These are phyloP conservation scores for Eumerus sabulonum DNA, from an alignment of 2,888 invertebrate genomes.

Conservation along the genomic window DNA sequence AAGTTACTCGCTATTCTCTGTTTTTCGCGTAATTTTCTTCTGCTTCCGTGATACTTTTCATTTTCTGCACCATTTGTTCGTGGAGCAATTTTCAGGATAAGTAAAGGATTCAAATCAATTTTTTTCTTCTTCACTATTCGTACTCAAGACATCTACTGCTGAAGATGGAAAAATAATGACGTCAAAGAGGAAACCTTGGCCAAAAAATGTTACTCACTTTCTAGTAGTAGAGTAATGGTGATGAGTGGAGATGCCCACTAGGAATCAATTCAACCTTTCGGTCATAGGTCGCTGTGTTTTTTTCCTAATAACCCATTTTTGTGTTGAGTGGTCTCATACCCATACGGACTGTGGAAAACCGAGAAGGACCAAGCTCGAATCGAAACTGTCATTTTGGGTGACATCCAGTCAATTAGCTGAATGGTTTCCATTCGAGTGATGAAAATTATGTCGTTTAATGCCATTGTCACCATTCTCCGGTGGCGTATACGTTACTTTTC, in stretches of 20 bases:
- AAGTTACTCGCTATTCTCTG: conserved; percentile 10
- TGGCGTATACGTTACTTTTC: conserved; percentile 30
- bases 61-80: conserved; percentile 47
- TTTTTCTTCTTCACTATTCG: conserved; percentile 15
- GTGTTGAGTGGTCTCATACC: background rate
- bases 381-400: conserved; percentile 30
- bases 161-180: background rate
- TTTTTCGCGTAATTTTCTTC: conserved; percentile 1
- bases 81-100: conserved; percentile 31
- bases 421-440: conserved; percentile 26
- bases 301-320: too few relatives aligned
- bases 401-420: conserved; percentile 44
- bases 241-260: background rate
- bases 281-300: background rate
- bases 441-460: background rate
- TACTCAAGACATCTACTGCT: background rate
- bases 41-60: conserved; percentile 29
- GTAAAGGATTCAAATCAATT: conserved; percentile 9
- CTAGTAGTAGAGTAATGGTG: background rate
- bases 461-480: background rate
- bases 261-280: conserved; percentile 9
- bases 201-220: background rate
- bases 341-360: conserved; percentile 3
- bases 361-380: conserved; percentile 12
- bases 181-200: conserved; percentile 12